Base-by-base conservation (phyloP, 2,888 invertebrate species). In the Xanthorhoe designata region DNA sequence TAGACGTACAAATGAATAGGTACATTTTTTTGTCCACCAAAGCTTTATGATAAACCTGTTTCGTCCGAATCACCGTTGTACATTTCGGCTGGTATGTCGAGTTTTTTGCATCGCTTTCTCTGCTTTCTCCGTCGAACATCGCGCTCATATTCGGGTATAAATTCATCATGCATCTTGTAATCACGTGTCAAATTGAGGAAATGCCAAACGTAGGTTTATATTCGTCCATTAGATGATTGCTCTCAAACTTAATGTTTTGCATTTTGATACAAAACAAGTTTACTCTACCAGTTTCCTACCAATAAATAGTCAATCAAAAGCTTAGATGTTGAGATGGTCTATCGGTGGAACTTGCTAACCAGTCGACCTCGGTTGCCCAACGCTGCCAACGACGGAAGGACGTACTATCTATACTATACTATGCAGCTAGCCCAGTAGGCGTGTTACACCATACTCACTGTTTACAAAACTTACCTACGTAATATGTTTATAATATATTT, bases 71-170 rank as follows among this genome's bases (percentile, higher is more conserved):
- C 67, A 75, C 75, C 73, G 76, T 74, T 78, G 75, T 72, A 75
- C 73, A 71, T 76, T 79, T 82, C 76, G 74, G 76, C 79, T 73
- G 73, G 77, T 74, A 58, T 71, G 71, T 69, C 66, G 67, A 68
- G 74, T 71, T 85, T 83, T 84, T 83, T 82, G 79, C 79, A 75
- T 76, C 68, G 71, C 86, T 87, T 86, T 87, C 87, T 82, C 87
- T 74, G 80, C 87, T 87, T 87, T 87, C 87, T 77, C 85, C 76
- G 75, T 74, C 78, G 60, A 70, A 70, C 75, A 67, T 71, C 63
- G 35, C 54, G 54, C 49, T n/a, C 50, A 32, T 52, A 64, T 73
- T 69, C 57, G 45, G 59, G 60, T 72, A 72, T 74, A n/a, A 70
- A 77, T 77, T 75, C 63, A 66, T 75, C 72, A 76, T 70, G 66